Conservation (phyloP, 2,888 invertebrate genomes). For the Agrilus biguttatus region DNA sequence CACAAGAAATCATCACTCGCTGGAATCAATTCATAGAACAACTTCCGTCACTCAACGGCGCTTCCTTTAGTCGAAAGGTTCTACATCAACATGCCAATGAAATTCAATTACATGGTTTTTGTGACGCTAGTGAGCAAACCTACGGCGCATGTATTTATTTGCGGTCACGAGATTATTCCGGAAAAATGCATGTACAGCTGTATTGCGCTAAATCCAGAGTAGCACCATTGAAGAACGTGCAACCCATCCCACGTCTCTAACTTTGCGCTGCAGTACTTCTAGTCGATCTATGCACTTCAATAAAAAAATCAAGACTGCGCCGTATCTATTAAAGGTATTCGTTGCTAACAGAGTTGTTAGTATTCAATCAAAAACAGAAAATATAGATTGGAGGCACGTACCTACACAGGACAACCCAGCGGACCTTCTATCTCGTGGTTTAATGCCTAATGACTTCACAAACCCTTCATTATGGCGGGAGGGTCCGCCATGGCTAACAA, state of each 20-base stretch:
- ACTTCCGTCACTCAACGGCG: conserved; percentile 3
- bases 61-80: no score
- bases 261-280: conserved; percentile 15
- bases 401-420: conserved; percentile 5
- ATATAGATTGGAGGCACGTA: conserved; percentile 5
- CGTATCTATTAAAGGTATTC: conserved; percentile 11
- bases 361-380: conserved; percentile 3
- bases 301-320: conserved; percentile 7
- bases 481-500: conserved; percentile 1
- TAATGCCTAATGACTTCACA: neutral
- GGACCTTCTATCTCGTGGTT: conserved; percentile 7
- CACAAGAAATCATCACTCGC: conserved; percentile 5
- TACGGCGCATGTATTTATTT: conserved; percentile 5
- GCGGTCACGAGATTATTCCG: neutral
- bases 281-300: conserved; percentile 6
- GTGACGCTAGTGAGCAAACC: conserved; percentile 7
- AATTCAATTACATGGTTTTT: conserved; percentile 11
- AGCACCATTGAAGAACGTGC: conserved; percentile 6
- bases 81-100: no score
- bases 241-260: conserved; percentile 15
- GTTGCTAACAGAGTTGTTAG: conserved; percentile 11
- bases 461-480: conserved; percentile 1
- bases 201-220: conserved; percentile 6
- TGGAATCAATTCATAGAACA: conserved; percentile 1
- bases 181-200: neutral